Base-by-base conservation (phyloP, 2,113 vertebrate genomes). In the Paramormyrops kingsleyae region DNA sequence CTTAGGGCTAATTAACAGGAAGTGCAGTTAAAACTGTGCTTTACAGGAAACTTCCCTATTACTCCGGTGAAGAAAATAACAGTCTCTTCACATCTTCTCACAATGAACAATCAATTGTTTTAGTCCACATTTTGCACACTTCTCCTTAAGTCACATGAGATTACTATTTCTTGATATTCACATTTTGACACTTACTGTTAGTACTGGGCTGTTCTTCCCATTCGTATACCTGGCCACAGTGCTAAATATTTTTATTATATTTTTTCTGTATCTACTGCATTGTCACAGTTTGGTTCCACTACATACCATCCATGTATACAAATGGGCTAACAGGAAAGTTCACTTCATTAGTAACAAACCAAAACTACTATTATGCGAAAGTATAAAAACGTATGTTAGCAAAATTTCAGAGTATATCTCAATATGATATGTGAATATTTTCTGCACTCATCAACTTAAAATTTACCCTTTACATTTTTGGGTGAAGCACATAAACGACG, bases 401-500 rank as follows among this genome's bases (percentile, higher is more conserved):
- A 66, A 59, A 27, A 66, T 66, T 66, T 9, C 24, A n/a, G 9
- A n/a, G 8, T 66, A n/a, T 12, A 27, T 66, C 24, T 66, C 24
- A n/a, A 62, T 12, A n/a, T 24, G 21, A 27, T 4, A 4, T 31
- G n/a, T 66, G 62, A 66, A 66, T 66, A n/a, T 66, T 66, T 31
- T 31, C 9, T 27, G 9, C 9, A 12, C 9, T 27, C 2, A 56
- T 21, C 19, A 59, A 0, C 56, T 59, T 59, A 59, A 24, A 59
- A 59, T 62, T 24, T n/a, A n/a, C 21, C 56, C 24, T 66, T 27
- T 56, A 56, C 53, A 56, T 24, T 56, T 17, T 66, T 66, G 7
- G 2, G 59, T 66, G 59, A 95, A 92, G 35, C 93, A n/a, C 9
- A 92, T 7, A 1, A 94, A 95, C 46, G 44, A 95, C 90, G 89